Evolutionary conservation across 2,113 vertebrate species (phyloP), one percentile per base, ranked within the genome.

Genomic region (Hucho hucho): DNA sequence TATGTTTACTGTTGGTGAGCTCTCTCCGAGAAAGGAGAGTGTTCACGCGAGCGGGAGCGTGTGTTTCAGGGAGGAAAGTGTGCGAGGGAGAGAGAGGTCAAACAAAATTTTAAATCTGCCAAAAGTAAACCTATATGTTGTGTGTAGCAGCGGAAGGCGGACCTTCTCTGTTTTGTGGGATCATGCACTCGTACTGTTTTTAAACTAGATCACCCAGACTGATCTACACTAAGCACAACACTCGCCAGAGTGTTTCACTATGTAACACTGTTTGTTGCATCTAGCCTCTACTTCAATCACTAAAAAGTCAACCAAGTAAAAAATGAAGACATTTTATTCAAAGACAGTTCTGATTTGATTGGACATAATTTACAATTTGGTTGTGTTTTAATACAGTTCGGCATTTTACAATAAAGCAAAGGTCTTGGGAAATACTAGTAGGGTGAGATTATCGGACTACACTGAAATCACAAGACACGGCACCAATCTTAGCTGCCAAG

Each of bases 61-160:
- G 73, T 56, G 73, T 71, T 43, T 75, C 67, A 64, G 65, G 46
- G 75, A 74, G 83, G 28, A 64, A 73, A 66, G 61, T 74, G 72
- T 67, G 77, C 75, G 73, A 68, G 49, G 28, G 80, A 72, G 73
- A 26, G 22, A n/a, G 43, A 69, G 32, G 72, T 75, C 83, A 81
- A 69, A 25, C 26, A 68, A 53, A 6, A 46, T 76, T 77, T 80
- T 79, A 84, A 18, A 84, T 79, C 83, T 87, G 87, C 84, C 87
- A 87, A 87, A 86, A 83, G 81, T 76, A 75, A 89, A 90, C 80
- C 86, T 87, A 87, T 76, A 77, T 73, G 79, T 79, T 86, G 84
- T 83, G 88, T 81, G 69, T 64, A 25, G 49, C 2, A 2, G 49
- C 28, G 86, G 76, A 83, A 88, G 82, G 90, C 87, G 37, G 87